phyloP scores from a whole-genome alignment of 2,113 vertebrate species.

The Hyperopisus bebe region DNA sequence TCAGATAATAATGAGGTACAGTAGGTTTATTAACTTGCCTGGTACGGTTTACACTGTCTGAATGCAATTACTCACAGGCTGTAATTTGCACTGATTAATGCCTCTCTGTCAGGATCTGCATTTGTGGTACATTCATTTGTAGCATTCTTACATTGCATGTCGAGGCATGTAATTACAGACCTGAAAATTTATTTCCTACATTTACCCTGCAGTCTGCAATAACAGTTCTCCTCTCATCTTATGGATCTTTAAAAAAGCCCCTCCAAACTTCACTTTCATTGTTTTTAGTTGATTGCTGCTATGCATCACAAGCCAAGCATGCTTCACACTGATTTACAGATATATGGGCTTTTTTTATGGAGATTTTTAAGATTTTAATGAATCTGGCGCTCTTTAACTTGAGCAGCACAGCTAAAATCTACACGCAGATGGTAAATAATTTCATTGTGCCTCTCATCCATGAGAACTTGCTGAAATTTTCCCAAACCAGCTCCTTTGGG shows the following conservation, averaged over 20 bases:
- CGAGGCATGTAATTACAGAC: neutral
- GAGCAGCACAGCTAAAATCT: neutral
- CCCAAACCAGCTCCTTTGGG: neutral
- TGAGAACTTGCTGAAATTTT: neutral
- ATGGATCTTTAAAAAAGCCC: neutral
- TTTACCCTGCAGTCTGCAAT: neutral
- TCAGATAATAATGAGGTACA: constrained; percentile 10
- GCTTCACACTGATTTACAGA: neutral
- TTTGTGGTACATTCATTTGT: neutral
- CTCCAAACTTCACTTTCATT: neutral
- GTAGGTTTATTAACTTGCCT: constrained; percentile 5
- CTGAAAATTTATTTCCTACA: neutral
- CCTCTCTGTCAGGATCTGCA: neutral
- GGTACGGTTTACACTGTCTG: neutral
- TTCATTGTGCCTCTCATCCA: neutral
- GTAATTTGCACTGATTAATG: constrained; percentile 11
- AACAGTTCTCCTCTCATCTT: neutral
- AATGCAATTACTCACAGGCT: neutral
- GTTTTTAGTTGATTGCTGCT: neutral
- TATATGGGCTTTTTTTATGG: neutral
- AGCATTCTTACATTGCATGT: neutral
- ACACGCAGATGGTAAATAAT: neutral
- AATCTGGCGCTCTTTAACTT: neutral
- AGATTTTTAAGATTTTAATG: neutral
- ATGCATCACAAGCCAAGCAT: neutral